Evolutionary conservation across 1,140 invertebrate species (phyloP).

Genomic region (Ectropis grisescens): DNA sequence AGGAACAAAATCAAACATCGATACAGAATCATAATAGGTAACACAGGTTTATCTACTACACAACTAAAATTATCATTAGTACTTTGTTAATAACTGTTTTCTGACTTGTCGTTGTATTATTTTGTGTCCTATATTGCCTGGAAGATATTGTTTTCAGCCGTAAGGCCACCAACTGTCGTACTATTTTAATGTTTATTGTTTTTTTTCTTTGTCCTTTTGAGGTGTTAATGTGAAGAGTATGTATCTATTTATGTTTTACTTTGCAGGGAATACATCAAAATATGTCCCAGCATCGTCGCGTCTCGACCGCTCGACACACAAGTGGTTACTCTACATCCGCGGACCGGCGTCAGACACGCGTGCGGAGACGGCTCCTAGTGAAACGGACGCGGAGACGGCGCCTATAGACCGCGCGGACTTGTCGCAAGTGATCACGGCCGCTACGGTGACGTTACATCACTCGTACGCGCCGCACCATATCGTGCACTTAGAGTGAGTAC

Average conservation of each 20-base stretch:
- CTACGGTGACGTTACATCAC: conserved; percentile 86
- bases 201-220: too few species aligned
- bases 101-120: too few species aligned
- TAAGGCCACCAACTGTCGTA: too few species aligned
- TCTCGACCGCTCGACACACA: conserved; percentile 83
- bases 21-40: conserved; percentile 30
- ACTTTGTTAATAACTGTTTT: too few species aligned
- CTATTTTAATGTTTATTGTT: too few species aligned
- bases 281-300: conserved; percentile 79
- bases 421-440: conserved; percentile 74
- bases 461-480: conserved; percentile 91
- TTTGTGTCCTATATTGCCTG: too few species aligned
- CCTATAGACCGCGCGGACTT: too few species aligned
- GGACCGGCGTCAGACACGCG: too few species aligned
- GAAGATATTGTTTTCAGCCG: too few species aligned
- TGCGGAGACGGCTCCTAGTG: conserved; percentile 73
- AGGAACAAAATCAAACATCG: conserved; percentile 59
- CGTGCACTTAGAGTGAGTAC: conserved; percentile 79
- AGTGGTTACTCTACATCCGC: conserved; percentile 91
- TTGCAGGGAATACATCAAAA: conserved; percentile 89
- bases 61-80: too few species aligned
- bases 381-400: too few species aligned
- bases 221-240: too few species aligned
- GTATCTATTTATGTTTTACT: not conserved
- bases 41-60: conserved; percentile 44